These are phyloP conservation scores for Narcine bancroftii DNA, from an alignment of 2,113 vertebrate genomes.

Conservation along the genomic window DNA sequence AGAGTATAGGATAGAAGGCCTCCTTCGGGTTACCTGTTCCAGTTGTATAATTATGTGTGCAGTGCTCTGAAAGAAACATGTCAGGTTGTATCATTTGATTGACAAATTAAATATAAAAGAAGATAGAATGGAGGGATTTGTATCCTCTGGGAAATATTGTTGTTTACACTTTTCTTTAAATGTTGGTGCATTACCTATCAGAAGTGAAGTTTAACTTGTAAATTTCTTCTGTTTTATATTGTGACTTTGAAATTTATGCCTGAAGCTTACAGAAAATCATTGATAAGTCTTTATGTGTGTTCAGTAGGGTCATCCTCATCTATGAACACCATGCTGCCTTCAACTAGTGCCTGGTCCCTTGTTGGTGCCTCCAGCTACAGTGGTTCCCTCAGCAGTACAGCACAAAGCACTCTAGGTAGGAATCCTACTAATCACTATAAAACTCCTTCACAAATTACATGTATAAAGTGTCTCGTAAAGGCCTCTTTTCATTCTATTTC, in stretches of 20 bases:
- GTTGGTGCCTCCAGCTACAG: conserved; percentile 99
- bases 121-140: neutral
- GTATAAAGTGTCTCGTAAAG: neutral
- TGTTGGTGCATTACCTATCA: neutral
- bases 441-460: neutral
- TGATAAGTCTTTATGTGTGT: conserved; percentile 1
- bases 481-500: neutral
- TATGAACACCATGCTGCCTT: conserved; percentile 99
- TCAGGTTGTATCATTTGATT: neutral
- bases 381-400: conserved; percentile 99
- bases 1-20: too few species aligned
- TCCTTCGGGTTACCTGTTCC: too few species aligned
- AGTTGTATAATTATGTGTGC: too few species aligned
- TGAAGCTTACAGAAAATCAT: neutral
- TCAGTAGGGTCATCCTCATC: conserved; percentile 94
- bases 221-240: neutral
- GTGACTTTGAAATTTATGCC: neutral
- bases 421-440: neutral
- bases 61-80: neutral
- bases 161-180: neutral
- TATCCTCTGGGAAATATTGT: neutral
- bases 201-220: neutral
- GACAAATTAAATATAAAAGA: neutral
- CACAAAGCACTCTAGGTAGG: conserved; percentile 99
- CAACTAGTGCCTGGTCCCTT: conserved; percentile 99